phyloP scores from a whole-genome alignment of 2,888 invertebrate genomes.

The Callyntrura sp. region DNA sequence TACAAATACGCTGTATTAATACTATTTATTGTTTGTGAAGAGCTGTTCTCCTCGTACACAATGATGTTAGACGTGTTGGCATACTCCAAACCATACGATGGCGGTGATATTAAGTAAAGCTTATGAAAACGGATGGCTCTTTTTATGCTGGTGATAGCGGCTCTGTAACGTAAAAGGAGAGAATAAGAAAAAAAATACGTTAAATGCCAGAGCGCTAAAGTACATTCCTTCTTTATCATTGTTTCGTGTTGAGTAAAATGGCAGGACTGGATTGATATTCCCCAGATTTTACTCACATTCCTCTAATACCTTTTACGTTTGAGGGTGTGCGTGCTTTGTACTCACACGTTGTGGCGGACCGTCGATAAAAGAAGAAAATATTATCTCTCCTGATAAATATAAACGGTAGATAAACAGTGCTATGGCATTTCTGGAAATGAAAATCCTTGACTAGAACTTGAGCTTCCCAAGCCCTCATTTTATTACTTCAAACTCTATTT shows the following conservation, averaged over 20 bases:
- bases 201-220: not conserved
- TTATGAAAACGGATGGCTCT: conserved; percentile 23
- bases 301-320: not conserved
- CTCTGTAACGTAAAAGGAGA: not conserved
- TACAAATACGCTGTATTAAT: too few relatives aligned
- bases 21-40: not conserved
- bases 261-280: conserved; percentile 17
- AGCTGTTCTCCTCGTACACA: not conserved
- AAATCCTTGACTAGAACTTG: too few relatives aligned
- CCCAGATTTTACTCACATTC: conserved; percentile 10
- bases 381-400: too few relatives aligned
- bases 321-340: not conserved
- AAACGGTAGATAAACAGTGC: too few relatives aligned
- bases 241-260: conserved; percentile 15
- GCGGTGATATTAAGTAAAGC: conserved; percentile 8
- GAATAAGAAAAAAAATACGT: not conserved
- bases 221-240: not conserved
- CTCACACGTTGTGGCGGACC: too few relatives aligned
- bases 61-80: not conserved
- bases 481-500: too few relatives aligned
- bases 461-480: too few relatives aligned
- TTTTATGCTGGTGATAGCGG: not conserved
- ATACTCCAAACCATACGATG: too few relatives aligned
- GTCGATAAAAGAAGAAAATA: too few relatives aligned
- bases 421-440: too few relatives aligned